Evolutionary conservation across 1,140 invertebrate species (phyloP).

Genomic region (Oedothorax gibbosus): DNA sequence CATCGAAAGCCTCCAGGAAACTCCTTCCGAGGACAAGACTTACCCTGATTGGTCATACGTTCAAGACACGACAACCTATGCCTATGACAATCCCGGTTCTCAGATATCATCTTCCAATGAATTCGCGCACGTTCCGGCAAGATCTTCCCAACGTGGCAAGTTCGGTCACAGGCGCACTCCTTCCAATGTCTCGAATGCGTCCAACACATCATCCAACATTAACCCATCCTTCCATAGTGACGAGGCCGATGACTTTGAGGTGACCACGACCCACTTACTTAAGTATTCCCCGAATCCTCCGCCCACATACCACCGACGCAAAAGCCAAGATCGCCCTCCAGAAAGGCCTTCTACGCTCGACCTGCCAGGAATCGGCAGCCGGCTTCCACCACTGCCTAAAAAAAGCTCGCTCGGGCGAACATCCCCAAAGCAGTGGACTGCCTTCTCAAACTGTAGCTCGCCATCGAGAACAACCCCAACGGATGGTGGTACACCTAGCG

Average conservation of each 20-base stretch:
- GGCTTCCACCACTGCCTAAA: conserved; percentile 64
- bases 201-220: conserved; percentile 71
- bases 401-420: conserved; percentile 47
- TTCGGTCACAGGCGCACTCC: conserved; percentile 75
- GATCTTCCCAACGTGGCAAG: conserved; percentile 64
- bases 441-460: conserved; percentile 60
- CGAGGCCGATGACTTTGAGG: conserved; percentile 72
- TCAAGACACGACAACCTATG: conserved; percentile 57
- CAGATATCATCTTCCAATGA: conserved; percentile 48
- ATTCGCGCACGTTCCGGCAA: conserved; percentile 54
- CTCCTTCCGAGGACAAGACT: conserved; percentile 58
- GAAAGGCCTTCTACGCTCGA: conserved; percentile 82
- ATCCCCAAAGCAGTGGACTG: conserved; percentile 53
- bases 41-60: conserved; percentile 63
- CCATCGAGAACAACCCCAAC: conserved; percentile 53
- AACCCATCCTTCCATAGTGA: conserved; percentile 77
- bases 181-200: conserved; percentile 79
- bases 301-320: conserved; percentile 19
- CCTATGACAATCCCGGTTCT: conserved; percentile 65
- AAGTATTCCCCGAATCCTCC: conserved; percentile 42
- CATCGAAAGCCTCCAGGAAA: not conserved
- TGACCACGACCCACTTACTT: conserved; percentile 31
- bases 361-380: conserved; percentile 64
- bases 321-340: conserved; percentile 62
- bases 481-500: conserved; percentile 77